phyloP scores from a whole-genome alignment of 2,797 vertebrate species.

The Podarcis siculus region DNA sequence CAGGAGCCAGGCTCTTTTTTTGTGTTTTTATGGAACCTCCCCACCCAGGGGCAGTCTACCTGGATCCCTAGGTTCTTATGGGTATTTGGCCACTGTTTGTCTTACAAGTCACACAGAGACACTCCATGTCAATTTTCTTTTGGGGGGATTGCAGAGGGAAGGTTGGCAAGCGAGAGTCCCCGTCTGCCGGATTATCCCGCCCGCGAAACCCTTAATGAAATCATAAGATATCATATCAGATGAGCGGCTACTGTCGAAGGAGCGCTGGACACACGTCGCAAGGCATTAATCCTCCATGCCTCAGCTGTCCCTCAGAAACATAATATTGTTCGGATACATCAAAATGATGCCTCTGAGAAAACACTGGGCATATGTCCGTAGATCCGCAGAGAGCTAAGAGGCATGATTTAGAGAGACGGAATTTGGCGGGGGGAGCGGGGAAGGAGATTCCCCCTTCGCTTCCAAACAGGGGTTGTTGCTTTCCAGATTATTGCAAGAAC shows the following conservation, averaged over 20 bases:
- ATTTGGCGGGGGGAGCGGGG: background rate
- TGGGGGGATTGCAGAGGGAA: background rate
- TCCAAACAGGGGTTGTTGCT: accelerated
- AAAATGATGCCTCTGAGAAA: background rate
- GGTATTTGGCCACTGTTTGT: too few species aligned
- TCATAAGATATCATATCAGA: background rate
- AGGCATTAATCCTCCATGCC: accelerated
- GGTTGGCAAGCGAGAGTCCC: background rate
- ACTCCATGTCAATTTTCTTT: background rate
- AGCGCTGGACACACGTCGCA: background rate
- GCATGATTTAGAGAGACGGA: background rate
- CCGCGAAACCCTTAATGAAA: background rate
- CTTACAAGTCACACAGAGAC: too few species aligned
- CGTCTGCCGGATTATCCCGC: background rate
- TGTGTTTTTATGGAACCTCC: too few species aligned
- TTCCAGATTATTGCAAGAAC: too few species aligned
- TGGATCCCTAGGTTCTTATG: too few species aligned
- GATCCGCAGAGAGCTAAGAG: background rate
- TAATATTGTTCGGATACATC: background rate
- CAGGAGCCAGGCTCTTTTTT: too few species aligned
- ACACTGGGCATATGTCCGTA: background rate
- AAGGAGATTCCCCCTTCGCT: background rate
- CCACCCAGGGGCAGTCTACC: too few species aligned
- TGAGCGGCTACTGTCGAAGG: background rate
- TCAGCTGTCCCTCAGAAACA: background rate